phyloP scores from a whole-genome alignment of 2,797 vertebrate species.

The Poeciliopsis infans region DNA sequence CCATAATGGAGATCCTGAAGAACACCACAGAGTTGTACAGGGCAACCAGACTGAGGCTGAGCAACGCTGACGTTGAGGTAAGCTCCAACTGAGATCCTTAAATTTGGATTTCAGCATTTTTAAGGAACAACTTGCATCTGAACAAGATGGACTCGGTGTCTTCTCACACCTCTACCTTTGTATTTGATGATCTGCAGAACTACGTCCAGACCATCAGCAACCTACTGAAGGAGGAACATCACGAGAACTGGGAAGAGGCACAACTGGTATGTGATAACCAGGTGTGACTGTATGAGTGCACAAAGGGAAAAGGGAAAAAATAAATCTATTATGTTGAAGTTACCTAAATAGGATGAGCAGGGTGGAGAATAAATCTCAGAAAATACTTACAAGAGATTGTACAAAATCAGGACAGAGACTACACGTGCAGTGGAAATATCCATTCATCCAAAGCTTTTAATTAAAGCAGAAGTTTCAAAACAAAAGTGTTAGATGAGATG shows the following conservation, averaged over 20 bases:
- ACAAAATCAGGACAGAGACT: neutral
- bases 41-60: slow-evolving; percentile 87
- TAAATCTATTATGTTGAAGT: slow-evolving; percentile 15
- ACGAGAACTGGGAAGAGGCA: slow-evolving; percentile 96
- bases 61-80: slow-evolving; percentile 91
- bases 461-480: slow-evolving; percentile 7
- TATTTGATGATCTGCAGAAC: slow-evolving; percentile 82
- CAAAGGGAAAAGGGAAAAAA: slow-evolving; percentile 22
- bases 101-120: slow-evolving; percentile 7
- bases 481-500: neutral
- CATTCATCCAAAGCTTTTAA: slow-evolving; percentile 3
- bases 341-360: slow-evolving; percentile 15
- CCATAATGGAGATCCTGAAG: slow-evolving; percentile 90
- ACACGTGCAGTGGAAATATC: slow-evolving; percentile 20
- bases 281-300: slow-evolving; percentile 27
- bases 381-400: neutral
- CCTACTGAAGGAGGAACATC: slow-evolving; percentile 92
- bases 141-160: slow-evolving; percentile 15
- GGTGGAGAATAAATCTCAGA: neutral
- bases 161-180: slow-evolving; percentile 42
- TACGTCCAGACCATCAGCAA: slow-evolving; percentile 97
- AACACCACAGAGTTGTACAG: slow-evolving; percentile 94
- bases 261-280: slow-evolving; percentile 88
- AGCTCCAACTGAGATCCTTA: slow-evolving; percentile 7
- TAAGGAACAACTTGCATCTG: slow-evolving; percentile 23